These are phyloP conservation scores for Plagiodera versicolora DNA, from an alignment of 2,888 invertebrate genomes.

Conservation along the genomic window DNA sequence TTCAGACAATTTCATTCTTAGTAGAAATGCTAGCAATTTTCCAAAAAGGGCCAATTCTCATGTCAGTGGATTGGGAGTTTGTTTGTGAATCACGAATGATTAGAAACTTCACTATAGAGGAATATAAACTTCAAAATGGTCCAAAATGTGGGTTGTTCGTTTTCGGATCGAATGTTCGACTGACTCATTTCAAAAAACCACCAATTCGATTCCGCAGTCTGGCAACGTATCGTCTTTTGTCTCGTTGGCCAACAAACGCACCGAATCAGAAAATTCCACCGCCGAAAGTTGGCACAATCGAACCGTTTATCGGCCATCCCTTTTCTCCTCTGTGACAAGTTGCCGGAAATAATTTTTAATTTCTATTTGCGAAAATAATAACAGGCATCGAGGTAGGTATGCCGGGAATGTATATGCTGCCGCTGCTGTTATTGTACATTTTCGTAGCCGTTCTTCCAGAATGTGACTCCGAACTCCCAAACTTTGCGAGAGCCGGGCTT, in stretches of 20 bases:
- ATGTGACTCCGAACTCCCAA: constrained; percentile 43
- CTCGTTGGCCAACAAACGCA: constrained; percentile 25
- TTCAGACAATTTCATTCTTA: no score
- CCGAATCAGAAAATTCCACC: constrained; percentile 38
- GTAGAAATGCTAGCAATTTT: no score
- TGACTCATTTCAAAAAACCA: no score
- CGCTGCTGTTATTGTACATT: constrained; percentile 50
- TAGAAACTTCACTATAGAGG: no score
- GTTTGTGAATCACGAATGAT: no score
- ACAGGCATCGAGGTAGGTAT: constrained; percentile 48
- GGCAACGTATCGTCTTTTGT: constrained; percentile 15
- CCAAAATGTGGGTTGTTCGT: no score
- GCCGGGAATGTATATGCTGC: constrained; percentile 51
- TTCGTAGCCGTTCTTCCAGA: constrained; percentile 52
- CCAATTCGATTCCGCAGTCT: constrained; percentile 4
- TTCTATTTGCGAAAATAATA: constrained; percentile 53
- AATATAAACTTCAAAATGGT: no score
- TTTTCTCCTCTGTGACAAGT: constrained; percentile 40
- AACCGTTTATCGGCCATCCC: constrained; percentile 24
- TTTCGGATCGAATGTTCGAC: no score
- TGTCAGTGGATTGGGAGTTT: no score
- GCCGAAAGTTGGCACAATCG: constrained; percentile 40
- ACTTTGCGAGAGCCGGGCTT: constrained; percentile 30
- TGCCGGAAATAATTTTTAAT: constrained; percentile 53
- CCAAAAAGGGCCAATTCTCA: no score